Base-by-base conservation (phyloP, 2,797 vertebrate genomes). In the Lepus townsendii region DNA sequence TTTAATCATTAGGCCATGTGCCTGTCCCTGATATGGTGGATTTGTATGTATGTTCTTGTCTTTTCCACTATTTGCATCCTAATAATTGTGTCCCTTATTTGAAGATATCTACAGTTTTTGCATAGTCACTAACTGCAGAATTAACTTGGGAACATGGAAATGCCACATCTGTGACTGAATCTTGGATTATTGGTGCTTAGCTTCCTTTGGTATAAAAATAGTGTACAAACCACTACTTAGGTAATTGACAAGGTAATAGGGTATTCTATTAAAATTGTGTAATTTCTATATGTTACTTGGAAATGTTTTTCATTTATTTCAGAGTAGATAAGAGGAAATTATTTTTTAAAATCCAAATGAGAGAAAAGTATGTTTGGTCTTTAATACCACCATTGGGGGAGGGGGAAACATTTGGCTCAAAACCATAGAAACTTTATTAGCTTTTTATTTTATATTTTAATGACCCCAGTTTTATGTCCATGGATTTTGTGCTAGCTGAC, bases 381-480 rank as follows among this genome's bases (percentile, higher is more conserved):
- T 73, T 92, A 90, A 68, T 87, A 78, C n/a, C 94, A 54, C 57
- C 17, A 66, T 24, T 80, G 80, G 24, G n/a, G 17, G 20, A 42
- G 50, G 47, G 63, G 69, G 47, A 50, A 84, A 75, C 17, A 73
- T 75, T 80, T 83, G 89, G 52, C 60, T 83, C 20, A 96, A 35
- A 95, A 73, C 24, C 52, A 24, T 76, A 63, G 24, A 42, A 94
- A 93, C 96, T 94, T 95, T 91, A 94, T 95, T 65, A 66, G 91
- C 47, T 91, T 91, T 95, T 97, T 68, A 92, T 80, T 88, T 97
- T 38, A 32, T 80, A 35, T 75, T 93, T 10, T 87, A 93, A 97
- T 96, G 68, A 87, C 32, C 47, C 22, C 68, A 86, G 38, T 69
- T 95, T 84, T 77, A 27, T 88, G 14, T 80, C 22, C n/a, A 54